Evolutionary conservation across 1,140 invertebrate species (phyloP).

Genomic region (Cheumatopsyche charites): DNA sequence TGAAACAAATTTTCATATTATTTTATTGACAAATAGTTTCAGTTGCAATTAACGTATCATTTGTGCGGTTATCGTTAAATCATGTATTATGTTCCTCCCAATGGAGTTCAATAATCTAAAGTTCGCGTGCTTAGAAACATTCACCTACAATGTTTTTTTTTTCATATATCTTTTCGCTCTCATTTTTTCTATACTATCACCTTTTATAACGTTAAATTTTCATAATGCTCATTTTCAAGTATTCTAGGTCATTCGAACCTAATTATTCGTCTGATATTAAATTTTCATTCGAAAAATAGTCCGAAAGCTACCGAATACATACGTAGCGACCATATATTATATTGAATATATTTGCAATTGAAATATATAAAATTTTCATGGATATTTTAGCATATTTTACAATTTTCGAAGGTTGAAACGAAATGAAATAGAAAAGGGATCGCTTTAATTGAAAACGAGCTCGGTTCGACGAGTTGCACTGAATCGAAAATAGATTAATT

Average conservation of each 20-base stretch:
- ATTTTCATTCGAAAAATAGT: too few relatives aligned
- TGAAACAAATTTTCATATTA: too few relatives aligned
- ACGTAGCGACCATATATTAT: too few relatives aligned
- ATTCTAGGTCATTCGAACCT: too few relatives aligned
- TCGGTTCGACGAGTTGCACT: conserved; percentile 2
- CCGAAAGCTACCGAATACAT: too few relatives aligned
- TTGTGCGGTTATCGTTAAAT: neutral
- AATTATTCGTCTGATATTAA: too few relatives aligned
- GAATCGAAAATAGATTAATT: conserved; percentile 18
- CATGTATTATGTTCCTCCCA: neutral
- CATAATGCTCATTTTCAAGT: too few relatives aligned
- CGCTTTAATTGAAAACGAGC: conserved; percentile 19
- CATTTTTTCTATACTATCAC: neutral
- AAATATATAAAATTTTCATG: too few relatives aligned
- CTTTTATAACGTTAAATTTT: neutral
- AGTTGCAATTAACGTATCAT: conserved; percentile 6
- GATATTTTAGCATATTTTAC: too few relatives aligned
- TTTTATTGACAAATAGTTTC: neutral
- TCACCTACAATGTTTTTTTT: too few relatives aligned
- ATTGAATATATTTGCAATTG: too few relatives aligned
- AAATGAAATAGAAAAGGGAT: neutral
- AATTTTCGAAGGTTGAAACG: neutral
- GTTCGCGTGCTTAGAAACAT: conserved; percentile 8
- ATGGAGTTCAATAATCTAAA: conserved; percentile 1
- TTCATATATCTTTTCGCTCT: neutral